A percentile compares a stretch with the other conserved stretches of the same genome.
Evolutionary conservation across 1,140 invertebrate species (phyloP).

Genomic region (Daktulosphaira vitifoliae): DNA sequence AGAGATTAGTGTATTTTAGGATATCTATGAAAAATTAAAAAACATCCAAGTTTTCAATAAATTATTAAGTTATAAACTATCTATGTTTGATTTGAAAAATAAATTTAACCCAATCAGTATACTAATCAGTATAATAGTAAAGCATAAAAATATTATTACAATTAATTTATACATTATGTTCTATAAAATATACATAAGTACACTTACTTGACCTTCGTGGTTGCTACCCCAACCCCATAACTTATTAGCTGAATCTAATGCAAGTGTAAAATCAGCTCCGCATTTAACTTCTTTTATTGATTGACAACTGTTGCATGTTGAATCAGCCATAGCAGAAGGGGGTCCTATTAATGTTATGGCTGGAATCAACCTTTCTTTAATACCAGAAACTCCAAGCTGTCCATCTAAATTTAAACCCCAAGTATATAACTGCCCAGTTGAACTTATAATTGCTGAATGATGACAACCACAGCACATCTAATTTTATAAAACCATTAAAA

Average conservation of each 20-base stretch:
- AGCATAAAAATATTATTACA: too few species aligned
- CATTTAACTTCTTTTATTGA: constrained; percentile 48
- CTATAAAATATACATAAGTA: too few species aligned
- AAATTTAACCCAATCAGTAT: too few species aligned
- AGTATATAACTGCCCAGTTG: constrained; percentile 54
- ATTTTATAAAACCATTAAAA: constrained; percentile 15
- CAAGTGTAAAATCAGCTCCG: constrained; percentile 63
- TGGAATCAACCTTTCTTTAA: constrained; percentile 46
- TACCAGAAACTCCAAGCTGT: constrained; percentile 55
- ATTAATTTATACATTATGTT: too few species aligned
- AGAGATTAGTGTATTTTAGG: too few species aligned
- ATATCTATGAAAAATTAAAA: too few species aligned
- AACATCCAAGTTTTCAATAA: too few species aligned
- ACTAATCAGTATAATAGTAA: too few species aligned
- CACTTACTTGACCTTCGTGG: constrained; percentile 49
- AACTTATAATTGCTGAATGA: constrained; percentile 57
- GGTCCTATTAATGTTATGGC: constrained; percentile 43
- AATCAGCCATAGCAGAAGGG: constrained; percentile 34
- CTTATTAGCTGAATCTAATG: constrained; percentile 50
- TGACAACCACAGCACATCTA: constrained; percentile 58
- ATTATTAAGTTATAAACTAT: too few species aligned
- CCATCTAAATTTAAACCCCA: constrained; percentile 65
- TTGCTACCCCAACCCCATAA: constrained; percentile 59
- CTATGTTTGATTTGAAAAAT: too few species aligned
- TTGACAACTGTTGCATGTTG: constrained; percentile 27